Evolutionary conservation across 2,797 vertebrate genomes (phyloP).

Genomic region (Rhabdophis nuchalis): DNA sequence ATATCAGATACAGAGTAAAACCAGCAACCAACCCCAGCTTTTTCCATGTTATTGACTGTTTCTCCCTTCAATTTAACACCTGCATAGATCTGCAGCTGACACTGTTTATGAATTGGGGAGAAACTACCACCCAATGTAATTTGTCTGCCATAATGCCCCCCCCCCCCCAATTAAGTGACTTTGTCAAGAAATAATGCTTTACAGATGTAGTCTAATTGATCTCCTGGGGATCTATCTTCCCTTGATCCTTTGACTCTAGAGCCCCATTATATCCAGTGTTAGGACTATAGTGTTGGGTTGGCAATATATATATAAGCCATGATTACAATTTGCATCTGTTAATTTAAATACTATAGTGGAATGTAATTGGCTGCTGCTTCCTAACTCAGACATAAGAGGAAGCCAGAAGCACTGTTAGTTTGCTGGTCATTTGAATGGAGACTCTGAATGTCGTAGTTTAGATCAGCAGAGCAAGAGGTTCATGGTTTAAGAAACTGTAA

Average conservation of each 20-base stretch:
- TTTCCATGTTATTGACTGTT: neutral
- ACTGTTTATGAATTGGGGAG: neutral
- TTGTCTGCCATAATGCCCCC: neutral
- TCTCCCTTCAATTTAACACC: neutral
- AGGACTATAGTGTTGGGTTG: too few species aligned
- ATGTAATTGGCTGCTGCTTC: too few species aligned
- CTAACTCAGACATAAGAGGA: too few species aligned
- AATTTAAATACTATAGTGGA: too few species aligned
- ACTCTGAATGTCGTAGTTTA: too few species aligned
- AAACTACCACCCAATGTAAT: neutral
- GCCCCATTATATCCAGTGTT: fast-evolving
- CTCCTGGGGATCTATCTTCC: neutral
- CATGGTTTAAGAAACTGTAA: too few species aligned
- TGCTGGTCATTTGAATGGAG: too few species aligned
- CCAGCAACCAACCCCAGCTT: neutral
- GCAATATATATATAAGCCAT: too few species aligned
- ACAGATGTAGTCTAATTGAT: neutral
- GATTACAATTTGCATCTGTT: too few species aligned
- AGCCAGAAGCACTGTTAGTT: too few species aligned
- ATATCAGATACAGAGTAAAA: neutral
- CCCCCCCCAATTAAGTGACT: neutral
- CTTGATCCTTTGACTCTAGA: fast-evolving
- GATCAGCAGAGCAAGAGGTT: too few species aligned
- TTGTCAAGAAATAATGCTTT: neutral
- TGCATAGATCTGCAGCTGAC: neutral